phyloP scores from a whole-genome alignment of 2,888 invertebrate species.

The Malachius bipustulatus region DNA sequence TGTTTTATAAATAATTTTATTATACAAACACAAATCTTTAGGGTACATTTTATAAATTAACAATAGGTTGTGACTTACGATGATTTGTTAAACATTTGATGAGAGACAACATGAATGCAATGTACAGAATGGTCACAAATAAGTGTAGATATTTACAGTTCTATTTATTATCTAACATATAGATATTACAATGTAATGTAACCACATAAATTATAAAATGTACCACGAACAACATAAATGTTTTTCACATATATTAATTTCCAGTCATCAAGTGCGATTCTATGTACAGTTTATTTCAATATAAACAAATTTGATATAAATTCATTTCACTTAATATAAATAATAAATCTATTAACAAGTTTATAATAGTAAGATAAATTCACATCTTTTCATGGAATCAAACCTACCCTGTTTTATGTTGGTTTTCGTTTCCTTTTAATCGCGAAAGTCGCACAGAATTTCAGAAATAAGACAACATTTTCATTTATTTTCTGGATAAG shows the following conservation, averaged over 20 bases:
- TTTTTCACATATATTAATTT: constrained; percentile 1
- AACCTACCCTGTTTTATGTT: no score
- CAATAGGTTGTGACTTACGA: no score
- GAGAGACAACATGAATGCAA: no score
- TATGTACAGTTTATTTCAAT: constrained; percentile 1
- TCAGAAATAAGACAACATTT: no score
- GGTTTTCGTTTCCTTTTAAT: no score
- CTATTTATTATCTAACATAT: background rate
- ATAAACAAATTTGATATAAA: constrained; percentile 1
- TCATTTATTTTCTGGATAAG: no score
- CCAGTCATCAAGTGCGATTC: no score
- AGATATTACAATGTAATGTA: background rate
- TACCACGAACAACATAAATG: background rate
- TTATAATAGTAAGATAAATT: constrained; percentile 2
- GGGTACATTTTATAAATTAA: constrained; percentile 20
- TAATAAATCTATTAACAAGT: background rate
- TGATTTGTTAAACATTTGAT: no score
- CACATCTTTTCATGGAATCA: background rate
- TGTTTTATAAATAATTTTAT: constrained; percentile 17
- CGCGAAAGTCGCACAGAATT: no score
- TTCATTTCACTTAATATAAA: constrained; percentile 1
- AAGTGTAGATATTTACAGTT: no score
- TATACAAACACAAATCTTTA: constrained; percentile 25
- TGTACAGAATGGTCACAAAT: no score
- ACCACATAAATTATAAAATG: background rate